These are phyloP conservation scores for Picus viridis DNA, from an alignment of 2,797 vertebrate genomes.

Conservation along the genomic window DNA sequence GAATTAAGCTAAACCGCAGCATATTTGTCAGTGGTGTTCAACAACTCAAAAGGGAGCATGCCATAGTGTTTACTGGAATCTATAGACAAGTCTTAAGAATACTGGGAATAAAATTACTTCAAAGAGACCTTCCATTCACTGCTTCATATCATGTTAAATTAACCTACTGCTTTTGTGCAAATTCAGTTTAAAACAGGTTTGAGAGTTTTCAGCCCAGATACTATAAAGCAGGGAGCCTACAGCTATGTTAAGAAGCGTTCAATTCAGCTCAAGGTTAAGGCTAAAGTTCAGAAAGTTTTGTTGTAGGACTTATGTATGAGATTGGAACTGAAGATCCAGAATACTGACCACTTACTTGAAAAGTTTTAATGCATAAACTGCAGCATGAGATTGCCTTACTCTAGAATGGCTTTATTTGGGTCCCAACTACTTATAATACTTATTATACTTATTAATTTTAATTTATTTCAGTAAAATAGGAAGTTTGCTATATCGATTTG, in stretches of 20 bases:
- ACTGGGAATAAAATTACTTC: not conserved
- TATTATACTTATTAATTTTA: not conserved
- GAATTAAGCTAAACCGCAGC: not conserved
- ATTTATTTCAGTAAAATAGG: slow-evolving; percentile 22
- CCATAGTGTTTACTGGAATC: not conserved
- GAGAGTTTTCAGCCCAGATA: not conserved
- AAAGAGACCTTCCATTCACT: not conserved
- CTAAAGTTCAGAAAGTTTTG: not conserved
- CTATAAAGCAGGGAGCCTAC: not conserved
- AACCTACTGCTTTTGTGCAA: not conserved
- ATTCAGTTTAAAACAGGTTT: not conserved
- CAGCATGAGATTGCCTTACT: not conserved
- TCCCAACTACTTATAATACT: not conserved
- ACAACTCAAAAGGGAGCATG: not conserved
- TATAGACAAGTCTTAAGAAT: not conserved
- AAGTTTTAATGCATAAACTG: not conserved
- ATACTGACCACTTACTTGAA: not conserved
- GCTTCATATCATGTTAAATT: not conserved
- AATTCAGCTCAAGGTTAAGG: not conserved
- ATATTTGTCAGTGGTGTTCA: not conserved
- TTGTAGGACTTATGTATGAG: not conserved
- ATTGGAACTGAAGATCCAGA: not conserved
- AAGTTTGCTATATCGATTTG: not conserved
- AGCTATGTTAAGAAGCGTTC: not conserved
- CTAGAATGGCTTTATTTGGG: not conserved